Conservation (phyloP, 2,888 invertebrate species). For the Acleris sparsana region DNA sequence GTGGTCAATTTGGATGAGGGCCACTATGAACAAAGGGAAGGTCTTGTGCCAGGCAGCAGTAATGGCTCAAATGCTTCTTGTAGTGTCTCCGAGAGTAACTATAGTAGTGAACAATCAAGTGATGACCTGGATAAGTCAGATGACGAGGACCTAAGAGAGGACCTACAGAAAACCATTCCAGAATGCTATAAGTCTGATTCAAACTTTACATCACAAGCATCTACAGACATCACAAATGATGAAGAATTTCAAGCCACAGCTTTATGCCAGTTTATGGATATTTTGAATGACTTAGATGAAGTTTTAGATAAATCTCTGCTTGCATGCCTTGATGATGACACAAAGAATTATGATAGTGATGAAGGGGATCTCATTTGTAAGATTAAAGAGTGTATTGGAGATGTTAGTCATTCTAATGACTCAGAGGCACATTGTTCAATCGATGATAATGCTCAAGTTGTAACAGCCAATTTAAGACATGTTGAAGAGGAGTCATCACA, state of each 20-base stretch:
- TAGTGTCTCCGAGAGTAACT: conserved; percentile 62
- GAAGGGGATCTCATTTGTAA: conserved; percentile 79
- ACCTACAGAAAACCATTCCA: conserved; percentile 74
- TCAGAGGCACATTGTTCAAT: conserved; percentile 63
- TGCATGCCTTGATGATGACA: conserved; percentile 70
- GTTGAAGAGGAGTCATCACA: conserved; percentile 55
- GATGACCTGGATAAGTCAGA: conserved; percentile 68
- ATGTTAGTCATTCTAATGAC: conserved; percentile 52
- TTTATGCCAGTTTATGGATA: conserved; percentile 80
- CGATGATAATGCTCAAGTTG: conserved; percentile 72
- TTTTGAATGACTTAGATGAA: conserved; percentile 84
- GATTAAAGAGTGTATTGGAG: conserved; percentile 68
- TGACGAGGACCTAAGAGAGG: conserved; percentile 73
- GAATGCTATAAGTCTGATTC: conserved; percentile 77
- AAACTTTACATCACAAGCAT: conserved; percentile 71
- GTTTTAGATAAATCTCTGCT: conserved; percentile 81
- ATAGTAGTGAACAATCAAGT: conserved; percentile 54
- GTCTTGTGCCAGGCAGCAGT: conserved; percentile 58
- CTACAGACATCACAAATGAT: conserved; percentile 72
- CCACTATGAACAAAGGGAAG: conserved; percentile 68
- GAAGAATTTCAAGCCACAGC: conserved; percentile 79
- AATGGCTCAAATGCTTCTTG: conserved; percentile 69
- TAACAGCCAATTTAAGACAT: conserved; percentile 55
- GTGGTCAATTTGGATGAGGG: conserved; percentile 70
- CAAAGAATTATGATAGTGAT: conserved; percentile 68